Conservation (phyloP, 2,797 vertebrate genomes). For the Tenualosa ilisha region DNA sequence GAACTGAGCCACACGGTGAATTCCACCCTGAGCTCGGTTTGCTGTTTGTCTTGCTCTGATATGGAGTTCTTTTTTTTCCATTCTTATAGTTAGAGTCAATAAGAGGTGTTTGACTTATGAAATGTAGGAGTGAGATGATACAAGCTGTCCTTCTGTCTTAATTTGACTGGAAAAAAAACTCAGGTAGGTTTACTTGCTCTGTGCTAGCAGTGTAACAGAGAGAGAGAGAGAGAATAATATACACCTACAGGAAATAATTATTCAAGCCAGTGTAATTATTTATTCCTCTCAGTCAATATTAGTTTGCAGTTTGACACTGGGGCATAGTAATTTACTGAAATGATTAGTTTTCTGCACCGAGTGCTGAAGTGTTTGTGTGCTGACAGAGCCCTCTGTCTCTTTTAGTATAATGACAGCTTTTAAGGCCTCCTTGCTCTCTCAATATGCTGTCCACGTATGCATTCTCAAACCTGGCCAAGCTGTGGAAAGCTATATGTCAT, state of each 20-base stretch:
- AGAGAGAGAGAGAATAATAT: background rate
- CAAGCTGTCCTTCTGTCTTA: background rate
- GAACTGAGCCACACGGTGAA: background rate
- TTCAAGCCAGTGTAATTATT: background rate
- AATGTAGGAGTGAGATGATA: background rate
- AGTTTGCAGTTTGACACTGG: background rate
- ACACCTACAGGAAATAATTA: background rate
- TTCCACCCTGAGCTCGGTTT: background rate
- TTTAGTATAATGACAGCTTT: slow-evolving; percentile 26
- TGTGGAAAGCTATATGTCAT: slow-evolving; percentile 14
- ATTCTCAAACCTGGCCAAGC: slow-evolving; percentile 12
- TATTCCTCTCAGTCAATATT: background rate
- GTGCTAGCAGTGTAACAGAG: background rate
- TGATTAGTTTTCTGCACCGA: background rate
- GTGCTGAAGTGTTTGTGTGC: background rate
- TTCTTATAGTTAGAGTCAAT: background rate
- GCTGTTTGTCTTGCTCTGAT: background rate
- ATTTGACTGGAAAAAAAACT: background rate
- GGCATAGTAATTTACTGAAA: background rate
- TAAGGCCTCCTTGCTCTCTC: slow-evolving; percentile 17
- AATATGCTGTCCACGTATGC: slow-evolving; percentile 24
- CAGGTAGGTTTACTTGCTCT: background rate
- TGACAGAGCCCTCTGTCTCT: slow-evolving; percentile 15
- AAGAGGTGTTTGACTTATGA: background rate
- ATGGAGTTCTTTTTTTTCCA: background rate